Evolutionary conservation across 2,113 vertebrate species (phyloP).

Genomic region (Nesogale talazaci): DNA sequence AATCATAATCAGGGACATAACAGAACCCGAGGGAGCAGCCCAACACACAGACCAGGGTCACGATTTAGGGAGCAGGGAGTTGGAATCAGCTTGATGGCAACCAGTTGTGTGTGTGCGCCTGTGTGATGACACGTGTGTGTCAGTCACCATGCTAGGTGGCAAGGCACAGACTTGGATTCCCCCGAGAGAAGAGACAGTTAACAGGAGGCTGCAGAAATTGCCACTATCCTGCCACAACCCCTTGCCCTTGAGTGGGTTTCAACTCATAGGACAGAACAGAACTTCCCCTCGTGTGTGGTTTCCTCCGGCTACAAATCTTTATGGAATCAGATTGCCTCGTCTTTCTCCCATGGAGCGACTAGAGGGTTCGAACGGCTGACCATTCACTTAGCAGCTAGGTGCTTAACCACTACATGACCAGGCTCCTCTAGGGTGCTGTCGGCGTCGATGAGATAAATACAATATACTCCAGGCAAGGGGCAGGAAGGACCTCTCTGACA

Average conservation of each 20-base stretch:
- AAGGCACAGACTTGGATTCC: conserved; percentile 4
- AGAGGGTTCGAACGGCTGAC: not conserved
- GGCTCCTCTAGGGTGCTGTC: too few species aligned
- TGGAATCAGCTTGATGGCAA: not conserved
- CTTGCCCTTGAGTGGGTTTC: not conserved
- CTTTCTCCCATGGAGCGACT: not conserved
- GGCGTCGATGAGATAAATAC: not conserved
- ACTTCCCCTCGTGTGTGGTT: not conserved
- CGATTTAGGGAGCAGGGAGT: not conserved
- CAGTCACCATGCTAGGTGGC: not conserved
- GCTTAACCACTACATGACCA: too few species aligned
- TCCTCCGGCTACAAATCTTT: not conserved
- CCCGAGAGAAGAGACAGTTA: not conserved
- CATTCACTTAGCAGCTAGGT: not conserved
- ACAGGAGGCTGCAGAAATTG: not conserved
- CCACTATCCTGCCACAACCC: not conserved
- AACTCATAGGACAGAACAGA: not conserved
- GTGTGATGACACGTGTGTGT: not conserved
- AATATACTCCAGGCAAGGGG: not conserved
- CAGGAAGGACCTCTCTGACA: not conserved
- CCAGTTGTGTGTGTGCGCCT: not conserved
- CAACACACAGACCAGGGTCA: not conserved
- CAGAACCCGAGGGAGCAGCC: not conserved
- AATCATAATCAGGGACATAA: not conserved
- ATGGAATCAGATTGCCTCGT: not conserved